These are phyloP conservation scores for Nasonovia ribisnigri DNA, from an alignment of 2,888 invertebrate genomes.

Conservation along the genomic window DNA sequence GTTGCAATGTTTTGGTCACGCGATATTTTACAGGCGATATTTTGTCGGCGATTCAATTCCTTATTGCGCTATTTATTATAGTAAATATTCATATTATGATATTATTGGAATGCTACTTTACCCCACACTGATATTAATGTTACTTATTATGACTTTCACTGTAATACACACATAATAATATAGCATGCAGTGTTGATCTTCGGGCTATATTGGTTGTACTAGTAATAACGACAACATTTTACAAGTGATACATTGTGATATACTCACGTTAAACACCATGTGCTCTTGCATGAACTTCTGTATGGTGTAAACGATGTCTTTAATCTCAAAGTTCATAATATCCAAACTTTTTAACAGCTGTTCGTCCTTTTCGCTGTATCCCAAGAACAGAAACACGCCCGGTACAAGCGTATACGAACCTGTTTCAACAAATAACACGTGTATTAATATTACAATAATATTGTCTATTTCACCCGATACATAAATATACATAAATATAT, in stretches of 20 bases:
- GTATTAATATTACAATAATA: not conserved
- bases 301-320: conserved; percentile 85
- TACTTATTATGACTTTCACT: not conserved
- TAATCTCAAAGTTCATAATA: conserved; percentile 82
- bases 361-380: conserved; percentile 92
- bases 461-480: not conserved
- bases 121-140: not conserved
- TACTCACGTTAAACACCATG: conserved; percentile 67
- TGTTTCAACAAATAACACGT: conserved; percentile 69
- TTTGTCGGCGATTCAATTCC: too few species aligned
- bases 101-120: not conserved
- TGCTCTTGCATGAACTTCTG: conserved; percentile 78
- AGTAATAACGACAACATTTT: not conserved
- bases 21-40: too few species aligned
- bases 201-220: not conserved
- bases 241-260: not conserved
- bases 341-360: conserved; percentile 78
- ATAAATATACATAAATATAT: not conserved
- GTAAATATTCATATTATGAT: not conserved
- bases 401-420: conserved; percentile 84
- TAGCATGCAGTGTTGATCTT: not conserved
- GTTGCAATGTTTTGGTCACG: too few species aligned
- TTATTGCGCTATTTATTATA: not conserved
- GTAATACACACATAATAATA: not conserved
- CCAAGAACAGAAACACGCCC: conserved; percentile 89